Evolutionary conservation across 2,113 vertebrate species (phyloP).

Genomic region (Tachuris rubrigastra): DNA sequence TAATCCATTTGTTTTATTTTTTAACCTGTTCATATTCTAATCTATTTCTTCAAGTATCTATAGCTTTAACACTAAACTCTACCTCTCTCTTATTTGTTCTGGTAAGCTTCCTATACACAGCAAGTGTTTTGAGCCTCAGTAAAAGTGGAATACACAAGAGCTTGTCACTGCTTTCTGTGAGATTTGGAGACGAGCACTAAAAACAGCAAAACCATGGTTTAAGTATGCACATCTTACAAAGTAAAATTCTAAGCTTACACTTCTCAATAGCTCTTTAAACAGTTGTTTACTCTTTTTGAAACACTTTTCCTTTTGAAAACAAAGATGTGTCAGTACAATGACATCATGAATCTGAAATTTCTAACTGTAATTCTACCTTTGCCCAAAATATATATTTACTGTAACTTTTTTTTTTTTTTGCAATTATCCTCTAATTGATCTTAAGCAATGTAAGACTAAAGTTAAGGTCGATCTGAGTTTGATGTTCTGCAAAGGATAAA

Average conservation of each 20-base stretch:
- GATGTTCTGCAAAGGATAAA: not conserved
- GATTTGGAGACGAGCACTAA: fast-evolving
- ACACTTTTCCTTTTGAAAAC: not conserved
- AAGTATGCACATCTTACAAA: not conserved
- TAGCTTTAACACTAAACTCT: not conserved
- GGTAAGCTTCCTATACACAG: not conserved
- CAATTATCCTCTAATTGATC: not conserved
- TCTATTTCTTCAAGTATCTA: not conserved
- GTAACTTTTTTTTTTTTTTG: not conserved
- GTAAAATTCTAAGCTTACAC: not conserved
- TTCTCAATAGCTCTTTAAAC: not conserved
- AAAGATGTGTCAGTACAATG: not conserved
- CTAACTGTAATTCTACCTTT: not conserved
- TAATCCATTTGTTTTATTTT: not conserved
- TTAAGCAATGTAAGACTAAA: not conserved
- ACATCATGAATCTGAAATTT: not conserved
- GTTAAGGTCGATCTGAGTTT: not conserved
- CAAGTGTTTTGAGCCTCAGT: not conserved
- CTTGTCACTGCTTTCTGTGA: not conserved
- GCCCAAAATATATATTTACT: not conserved
- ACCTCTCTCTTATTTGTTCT: not conserved
- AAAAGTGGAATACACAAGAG: not conserved
- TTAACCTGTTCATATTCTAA: not conserved
- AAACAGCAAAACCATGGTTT: not conserved
- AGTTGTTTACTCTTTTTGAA: not conserved